Evolutionary conservation across 2,113 vertebrate species (phyloP).

Genomic region (Oenanthe oenanthe): DNA sequence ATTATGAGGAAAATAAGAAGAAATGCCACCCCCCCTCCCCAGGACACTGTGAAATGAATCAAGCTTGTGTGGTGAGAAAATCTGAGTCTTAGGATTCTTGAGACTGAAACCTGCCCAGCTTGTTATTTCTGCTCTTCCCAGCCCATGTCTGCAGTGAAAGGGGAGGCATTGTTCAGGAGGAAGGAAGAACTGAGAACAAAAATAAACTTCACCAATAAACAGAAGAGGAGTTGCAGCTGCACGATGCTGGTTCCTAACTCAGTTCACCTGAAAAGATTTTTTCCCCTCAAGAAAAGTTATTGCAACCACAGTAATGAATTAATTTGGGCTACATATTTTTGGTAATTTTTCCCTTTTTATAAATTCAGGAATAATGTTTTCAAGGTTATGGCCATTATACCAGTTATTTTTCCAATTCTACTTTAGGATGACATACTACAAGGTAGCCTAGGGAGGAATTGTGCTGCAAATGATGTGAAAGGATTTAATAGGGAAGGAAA

Average conservation of each 20-base stretch:
- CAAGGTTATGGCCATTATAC: conserved; percentile 51
- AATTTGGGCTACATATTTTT: not conserved
- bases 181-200: not conserved
- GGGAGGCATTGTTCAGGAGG: not conserved
- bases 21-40: fast-evolving
- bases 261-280: not conserved
- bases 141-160: not conserved
- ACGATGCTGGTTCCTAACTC: not conserved
- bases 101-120: not conserved
- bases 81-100: not conserved
- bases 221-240: not conserved
- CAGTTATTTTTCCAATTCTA: conserved; percentile 61
- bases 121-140: not conserved
- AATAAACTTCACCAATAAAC: not conserved
- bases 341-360: not conserved
- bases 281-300: not conserved
- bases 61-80: not conserved
- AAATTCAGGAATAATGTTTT: conserved; percentile 20
- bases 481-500: not conserved
- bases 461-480: not conserved
- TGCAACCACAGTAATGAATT: not conserved
- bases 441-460: conserved; percentile 9
- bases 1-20: not conserved
- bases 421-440: conserved; percentile 20
- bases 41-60: not conserved